Evolutionary conservation across 2,113 vertebrate species (phyloP).

Genomic region (Halichoeres trimaculatus): DNA sequence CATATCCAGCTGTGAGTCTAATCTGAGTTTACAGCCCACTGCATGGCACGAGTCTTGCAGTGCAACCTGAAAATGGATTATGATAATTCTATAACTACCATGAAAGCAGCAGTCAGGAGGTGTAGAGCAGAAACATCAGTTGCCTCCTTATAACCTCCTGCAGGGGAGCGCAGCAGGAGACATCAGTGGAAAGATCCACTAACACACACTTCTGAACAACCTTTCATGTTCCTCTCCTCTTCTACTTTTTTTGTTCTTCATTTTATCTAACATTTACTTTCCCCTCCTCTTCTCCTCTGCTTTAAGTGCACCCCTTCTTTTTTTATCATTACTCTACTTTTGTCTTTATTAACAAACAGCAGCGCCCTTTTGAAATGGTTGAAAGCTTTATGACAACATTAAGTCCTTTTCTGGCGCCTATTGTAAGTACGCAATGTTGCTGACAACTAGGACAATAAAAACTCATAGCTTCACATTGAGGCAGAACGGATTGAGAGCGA

Average conservation of each 20-base stretch:
- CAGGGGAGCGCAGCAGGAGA: slow-evolving; percentile 53
- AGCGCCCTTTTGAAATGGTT: slow-evolving; percentile 36
- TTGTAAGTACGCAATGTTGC: slow-evolving; percentile 48
- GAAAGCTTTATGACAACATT: slow-evolving; percentile 53
- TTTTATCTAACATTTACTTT: slow-evolving; percentile 27
- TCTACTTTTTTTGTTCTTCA: slow-evolving; percentile 7
- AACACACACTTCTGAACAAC: slow-evolving; percentile 31
- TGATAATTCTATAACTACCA: slow-evolving; percentile 68
- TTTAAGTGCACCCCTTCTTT: not conserved
- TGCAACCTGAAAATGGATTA: slow-evolving; percentile 74
- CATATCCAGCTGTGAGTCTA: slow-evolving; percentile 69
- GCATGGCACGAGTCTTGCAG: slow-evolving; percentile 46
- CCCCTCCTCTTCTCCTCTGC: not conserved
- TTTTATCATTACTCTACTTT: not conserved
- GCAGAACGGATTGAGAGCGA: slow-evolving; percentile 58
- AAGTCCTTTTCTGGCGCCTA: slow-evolving; percentile 33
- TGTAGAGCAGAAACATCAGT: slow-evolving; percentile 46
- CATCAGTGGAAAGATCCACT: slow-evolving; percentile 36
- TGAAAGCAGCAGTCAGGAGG: slow-evolving; percentile 34
- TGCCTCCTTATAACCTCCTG: slow-evolving; percentile 46
- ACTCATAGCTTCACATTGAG: slow-evolving; percentile 48
- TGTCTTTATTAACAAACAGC: slow-evolving; percentile 20
- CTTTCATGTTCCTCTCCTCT: slow-evolving; percentile 35
- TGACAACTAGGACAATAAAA: slow-evolving; percentile 59
- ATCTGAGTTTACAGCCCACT: slow-evolving; percentile 72